Conservation (phyloP, 2,113 vertebrate species). For the Jaculus jaculus region DNA sequence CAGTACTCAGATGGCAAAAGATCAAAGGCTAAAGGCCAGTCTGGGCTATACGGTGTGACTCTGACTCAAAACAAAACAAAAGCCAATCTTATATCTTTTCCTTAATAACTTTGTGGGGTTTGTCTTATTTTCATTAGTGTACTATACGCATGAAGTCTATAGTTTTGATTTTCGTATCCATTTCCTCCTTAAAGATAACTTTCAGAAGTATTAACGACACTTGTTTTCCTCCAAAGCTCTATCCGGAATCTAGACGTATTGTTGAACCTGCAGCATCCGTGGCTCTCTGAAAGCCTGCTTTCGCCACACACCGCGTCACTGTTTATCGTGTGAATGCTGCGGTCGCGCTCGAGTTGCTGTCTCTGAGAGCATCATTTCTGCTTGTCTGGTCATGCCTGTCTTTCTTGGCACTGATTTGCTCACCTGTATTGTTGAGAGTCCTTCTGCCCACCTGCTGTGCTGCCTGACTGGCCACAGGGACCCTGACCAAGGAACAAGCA, state of each 20-base stretch:
- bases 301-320: background rate
- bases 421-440: background rate
- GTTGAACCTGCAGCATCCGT: background rate
- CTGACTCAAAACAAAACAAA: background rate
- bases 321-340: background rate
- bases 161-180: background rate
- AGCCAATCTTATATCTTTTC: background rate
- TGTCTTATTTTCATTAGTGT: background rate
- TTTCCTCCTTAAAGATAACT: conserved; percentile 15
- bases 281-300: background rate
- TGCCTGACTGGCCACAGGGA: background rate
- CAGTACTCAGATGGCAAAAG: background rate
- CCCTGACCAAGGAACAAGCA: background rate
- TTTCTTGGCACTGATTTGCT: background rate
- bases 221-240: background rate
- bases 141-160: background rate
- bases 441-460: background rate
- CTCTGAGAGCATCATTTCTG: background rate
- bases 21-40: background rate
- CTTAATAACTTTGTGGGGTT: background rate
- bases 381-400: background rate
- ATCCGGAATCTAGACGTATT: background rate
- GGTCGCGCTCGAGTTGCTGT: background rate
- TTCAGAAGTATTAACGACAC: background rate
- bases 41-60: background rate